Conservation (phyloP, 2,797 vertebrate genomes). For the Amniataba percoides region DNA sequence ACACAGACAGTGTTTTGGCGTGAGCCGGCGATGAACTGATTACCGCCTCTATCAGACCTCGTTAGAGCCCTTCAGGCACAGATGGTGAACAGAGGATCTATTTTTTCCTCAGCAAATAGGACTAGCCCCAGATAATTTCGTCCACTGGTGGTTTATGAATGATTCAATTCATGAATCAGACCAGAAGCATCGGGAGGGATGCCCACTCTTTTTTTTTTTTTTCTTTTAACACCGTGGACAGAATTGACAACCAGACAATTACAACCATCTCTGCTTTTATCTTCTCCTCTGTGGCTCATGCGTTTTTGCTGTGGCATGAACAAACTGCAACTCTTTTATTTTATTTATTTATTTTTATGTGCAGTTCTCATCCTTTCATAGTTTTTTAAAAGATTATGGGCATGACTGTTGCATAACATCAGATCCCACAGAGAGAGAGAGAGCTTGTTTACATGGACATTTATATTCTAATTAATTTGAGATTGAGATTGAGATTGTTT, state of each 20-base stretch:
- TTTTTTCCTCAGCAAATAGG: constrained; percentile 60
- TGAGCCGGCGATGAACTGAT: constrained; percentile 66
- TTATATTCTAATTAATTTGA: constrained; percentile 29
- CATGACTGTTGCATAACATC: constrained; percentile 50
- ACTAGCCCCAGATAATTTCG: constrained; percentile 61
- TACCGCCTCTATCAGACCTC: constrained; percentile 54
- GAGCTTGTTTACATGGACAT: constrained; percentile 39
- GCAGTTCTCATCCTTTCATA: constrained; percentile 41
- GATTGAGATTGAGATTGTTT: background rate
- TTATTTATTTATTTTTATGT: constrained; percentile 18
- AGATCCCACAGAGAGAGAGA: constrained; percentile 13
- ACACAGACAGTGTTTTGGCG: constrained; percentile 16
- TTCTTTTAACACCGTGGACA: constrained; percentile 13
- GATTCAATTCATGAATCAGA: constrained; percentile 56
- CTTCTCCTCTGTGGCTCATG: constrained; percentile 32
- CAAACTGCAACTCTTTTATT: constrained; percentile 5
- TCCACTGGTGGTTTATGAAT: constrained; percentile 40
- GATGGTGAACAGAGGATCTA: constrained; percentile 55
- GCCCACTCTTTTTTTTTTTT: constrained; percentile 12
- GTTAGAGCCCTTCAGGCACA: constrained; percentile 62
- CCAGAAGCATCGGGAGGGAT: constrained; percentile 21
- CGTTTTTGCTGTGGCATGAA: constrained; percentile 60
- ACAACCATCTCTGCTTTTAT: constrained; percentile 20
- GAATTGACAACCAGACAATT: background rate
- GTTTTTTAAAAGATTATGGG: constrained; percentile 28